phyloP scores from a whole-genome alignment of 2,888 invertebrate species.

The Pyrocoelia pectoralis region DNA sequence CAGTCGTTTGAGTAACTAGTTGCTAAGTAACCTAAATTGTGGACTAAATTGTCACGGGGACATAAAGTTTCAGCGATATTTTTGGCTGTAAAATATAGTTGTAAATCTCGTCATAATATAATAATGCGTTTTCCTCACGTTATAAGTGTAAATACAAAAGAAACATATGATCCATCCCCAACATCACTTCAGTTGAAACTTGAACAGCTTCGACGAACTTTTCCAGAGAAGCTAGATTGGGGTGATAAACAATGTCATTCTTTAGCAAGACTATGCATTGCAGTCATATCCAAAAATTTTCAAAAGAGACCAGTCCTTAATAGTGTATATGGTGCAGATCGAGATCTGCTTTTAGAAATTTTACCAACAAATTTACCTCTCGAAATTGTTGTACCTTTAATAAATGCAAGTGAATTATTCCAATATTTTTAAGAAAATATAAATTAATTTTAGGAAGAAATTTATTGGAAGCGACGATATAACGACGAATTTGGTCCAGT shows the following conservation, averaged over 20 bases:
- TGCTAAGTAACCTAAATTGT: too few species aligned
- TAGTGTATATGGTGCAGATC: slow-evolving; percentile 65
- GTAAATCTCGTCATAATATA: neutral
- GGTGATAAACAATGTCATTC: slow-evolving; percentile 61
- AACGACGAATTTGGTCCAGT: slow-evolving; percentile 49
- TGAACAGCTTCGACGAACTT: slow-evolving; percentile 60
- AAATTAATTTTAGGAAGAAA: slow-evolving; percentile 58
- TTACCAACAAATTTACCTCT: slow-evolving; percentile 68
- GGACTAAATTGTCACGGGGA: too few species aligned
- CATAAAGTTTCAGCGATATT: too few species aligned
- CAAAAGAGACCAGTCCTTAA: slow-evolving; percentile 64
- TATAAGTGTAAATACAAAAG: slow-evolving; percentile 59
- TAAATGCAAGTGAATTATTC: slow-evolving; percentile 57
- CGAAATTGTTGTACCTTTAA: slow-evolving; percentile 63
- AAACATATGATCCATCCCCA: slow-evolving; percentile 60
- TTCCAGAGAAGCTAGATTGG: slow-evolving; percentile 65
- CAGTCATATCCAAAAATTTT: slow-evolving; percentile 62
- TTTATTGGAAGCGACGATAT: slow-evolving; percentile 71
- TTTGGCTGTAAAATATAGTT: too few species aligned
- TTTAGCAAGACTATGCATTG: slow-evolving; percentile 61
- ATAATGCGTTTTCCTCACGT: slow-evolving; percentile 54
- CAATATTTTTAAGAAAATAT: neutral
- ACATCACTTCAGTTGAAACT: slow-evolving; percentile 49
- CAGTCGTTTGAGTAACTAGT: too few species aligned
- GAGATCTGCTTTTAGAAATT: slow-evolving; percentile 67